These are phyloP conservation scores for Macrosiphum euphorbiae DNA, from an alignment of 2,888 invertebrate genomes.

Conservation along the genomic window DNA sequence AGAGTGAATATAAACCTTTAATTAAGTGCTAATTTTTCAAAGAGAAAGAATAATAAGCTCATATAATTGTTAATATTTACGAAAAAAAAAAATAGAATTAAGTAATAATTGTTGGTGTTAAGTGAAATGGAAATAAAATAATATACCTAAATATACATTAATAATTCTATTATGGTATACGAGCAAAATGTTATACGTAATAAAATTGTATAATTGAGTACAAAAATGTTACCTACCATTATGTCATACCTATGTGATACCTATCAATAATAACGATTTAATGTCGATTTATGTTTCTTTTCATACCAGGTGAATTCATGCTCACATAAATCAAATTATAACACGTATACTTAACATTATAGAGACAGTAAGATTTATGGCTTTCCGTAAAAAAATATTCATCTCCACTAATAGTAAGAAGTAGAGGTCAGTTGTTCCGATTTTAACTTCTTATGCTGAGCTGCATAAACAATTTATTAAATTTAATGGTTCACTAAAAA, in stretches of 20 bases:
- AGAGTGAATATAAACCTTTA: neutral
- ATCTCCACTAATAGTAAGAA: neutral
- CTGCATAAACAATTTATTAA: no score
- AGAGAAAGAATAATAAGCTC: neutral
- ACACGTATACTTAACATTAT: neutral
- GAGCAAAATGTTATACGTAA: neutral
- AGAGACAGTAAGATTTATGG: neutral
- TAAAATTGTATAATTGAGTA: neutral
- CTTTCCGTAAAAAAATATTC: neutral
- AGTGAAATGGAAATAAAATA: slow-evolving; percentile 5
- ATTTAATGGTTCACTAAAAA: no score
- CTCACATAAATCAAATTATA: neutral
- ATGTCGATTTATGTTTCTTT: neutral
- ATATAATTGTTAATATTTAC: neutral
- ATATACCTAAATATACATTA: neutral
- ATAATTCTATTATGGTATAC: neutral
- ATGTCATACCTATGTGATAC: neutral
- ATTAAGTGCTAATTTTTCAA: neutral
- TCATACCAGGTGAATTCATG: neutral
- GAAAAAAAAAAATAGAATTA: neutral
- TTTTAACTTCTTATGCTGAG: neutral
- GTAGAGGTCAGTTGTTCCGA: neutral
- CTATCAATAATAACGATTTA: neutral
- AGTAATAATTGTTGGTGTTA: neutral
- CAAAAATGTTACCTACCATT: neutral